Percentiles rank a stretch among this genome's conserved stretches.
These are phyloP conservation scores for Tinamus guttatus DNA, from an alignment of 2,113 vertebrate genomes.

Conservation along the genomic window DNA sequence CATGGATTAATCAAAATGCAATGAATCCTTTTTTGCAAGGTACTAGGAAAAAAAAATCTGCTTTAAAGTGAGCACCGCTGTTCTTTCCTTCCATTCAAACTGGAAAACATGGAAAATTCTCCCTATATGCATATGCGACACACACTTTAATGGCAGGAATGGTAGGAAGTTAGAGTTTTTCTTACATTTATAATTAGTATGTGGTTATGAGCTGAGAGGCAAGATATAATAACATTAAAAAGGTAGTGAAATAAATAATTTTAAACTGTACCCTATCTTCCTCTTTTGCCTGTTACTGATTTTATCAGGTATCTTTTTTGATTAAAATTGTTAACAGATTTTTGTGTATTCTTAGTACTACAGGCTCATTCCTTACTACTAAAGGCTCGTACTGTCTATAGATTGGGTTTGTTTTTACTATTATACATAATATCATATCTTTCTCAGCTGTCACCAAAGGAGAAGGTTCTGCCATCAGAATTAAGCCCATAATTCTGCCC, in stretches of 20 bases:
- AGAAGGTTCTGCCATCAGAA: slow-evolving; percentile 19
- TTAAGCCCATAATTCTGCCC: background rate
- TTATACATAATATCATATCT: background rate
- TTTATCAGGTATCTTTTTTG: background rate
- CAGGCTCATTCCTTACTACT: background rate
- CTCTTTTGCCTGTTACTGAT: background rate
- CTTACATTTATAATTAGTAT: slow-evolving; percentile 43
- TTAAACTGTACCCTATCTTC: background rate
- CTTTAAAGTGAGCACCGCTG: slow-evolving; percentile 67
- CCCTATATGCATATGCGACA: slow-evolving; percentile 44
- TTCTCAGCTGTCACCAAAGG: background rate
- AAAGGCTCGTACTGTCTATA: background rate
- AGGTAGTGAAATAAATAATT: slow-evolving; percentile 25
- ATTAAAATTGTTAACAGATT: background rate
- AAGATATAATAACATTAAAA: slow-evolving; percentile 34
- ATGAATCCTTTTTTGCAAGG: slow-evolving; percentile 82
- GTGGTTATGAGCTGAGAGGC: background rate
- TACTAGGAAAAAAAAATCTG: slow-evolving; percentile 62
- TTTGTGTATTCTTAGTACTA: background rate
- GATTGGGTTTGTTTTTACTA: background rate
- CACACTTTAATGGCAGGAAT: slow-evolving; percentile 50
- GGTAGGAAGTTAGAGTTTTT: slow-evolving; percentile 9
- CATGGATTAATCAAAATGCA: slow-evolving; percentile 85
- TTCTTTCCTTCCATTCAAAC: slow-evolving; percentile 66
- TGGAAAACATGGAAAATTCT: slow-evolving; percentile 69